Evolutionary conservation across 2,888 invertebrate genomes (phyloP).

Genomic region (Mystacides longicornis): DNA sequence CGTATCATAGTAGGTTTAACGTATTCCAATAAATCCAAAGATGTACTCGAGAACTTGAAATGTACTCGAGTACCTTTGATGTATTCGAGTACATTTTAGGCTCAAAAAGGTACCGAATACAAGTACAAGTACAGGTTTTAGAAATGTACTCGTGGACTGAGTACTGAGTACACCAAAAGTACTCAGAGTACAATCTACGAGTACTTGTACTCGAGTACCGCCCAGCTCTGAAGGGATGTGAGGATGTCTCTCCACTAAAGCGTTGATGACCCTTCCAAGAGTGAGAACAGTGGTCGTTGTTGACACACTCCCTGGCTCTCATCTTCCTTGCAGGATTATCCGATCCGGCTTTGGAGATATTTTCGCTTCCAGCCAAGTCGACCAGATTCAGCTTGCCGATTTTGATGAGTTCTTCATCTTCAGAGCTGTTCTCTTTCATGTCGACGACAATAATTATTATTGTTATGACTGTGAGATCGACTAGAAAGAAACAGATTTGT

Average conservation of each 20-base stretch:
- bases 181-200: no score
- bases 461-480: constrained; percentile 93
- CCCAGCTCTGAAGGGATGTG: constrained; percentile 87
- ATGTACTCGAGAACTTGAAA: no score
- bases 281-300: constrained; percentile 96
- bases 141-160: no score
- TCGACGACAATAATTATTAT: constrained; percentile 92
- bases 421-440: constrained; percentile 80
- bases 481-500: constrained; percentile 40
- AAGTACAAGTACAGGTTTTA: no score
- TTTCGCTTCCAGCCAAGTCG: constrained; percentile 96
- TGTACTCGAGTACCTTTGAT: no score
- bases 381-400: constrained; percentile 96
- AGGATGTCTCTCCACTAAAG: constrained; percentile 83
- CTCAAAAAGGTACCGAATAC: no score
- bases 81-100: no score
- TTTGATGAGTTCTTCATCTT: constrained; percentile 88
- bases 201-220: no score
- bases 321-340: constrained; percentile 64
- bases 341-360: constrained; percentile 93
- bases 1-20: no score
- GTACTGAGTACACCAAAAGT: no score
- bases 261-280: constrained; percentile 90
- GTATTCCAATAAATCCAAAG: no score
- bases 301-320: constrained; percentile 86